phyloP scores from a whole-genome alignment of 2,888 invertebrate genomes.

The Troides aeacus region DNA sequence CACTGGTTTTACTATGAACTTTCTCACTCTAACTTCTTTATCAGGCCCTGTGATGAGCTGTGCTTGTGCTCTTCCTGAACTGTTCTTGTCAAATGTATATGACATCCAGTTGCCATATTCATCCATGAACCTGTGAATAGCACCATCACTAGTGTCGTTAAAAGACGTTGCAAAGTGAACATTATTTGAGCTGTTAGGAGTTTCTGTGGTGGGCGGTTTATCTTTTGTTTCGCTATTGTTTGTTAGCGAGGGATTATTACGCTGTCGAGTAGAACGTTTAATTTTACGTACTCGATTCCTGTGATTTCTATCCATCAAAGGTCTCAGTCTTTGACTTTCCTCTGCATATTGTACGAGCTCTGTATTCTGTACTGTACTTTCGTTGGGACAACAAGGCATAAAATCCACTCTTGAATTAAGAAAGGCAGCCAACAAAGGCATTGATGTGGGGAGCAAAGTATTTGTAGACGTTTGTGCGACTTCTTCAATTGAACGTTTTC shows the following conservation, averaged over 20 bases:
- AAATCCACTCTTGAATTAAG: conserved; percentile 81
- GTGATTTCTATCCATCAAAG: conserved; percentile 74
- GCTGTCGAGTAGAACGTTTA: conserved; percentile 77
- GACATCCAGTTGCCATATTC: conserved; percentile 93
- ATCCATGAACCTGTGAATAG: conserved; percentile 92
- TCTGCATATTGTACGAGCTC: conserved; percentile 54
- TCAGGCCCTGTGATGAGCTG: conserved; percentile 63
- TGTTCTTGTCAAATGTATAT: conserved; percentile 89
- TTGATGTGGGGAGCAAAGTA: conserved; percentile 82
- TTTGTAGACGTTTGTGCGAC: conserved; percentile 83
- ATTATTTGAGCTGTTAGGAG: conserved; percentile 52
- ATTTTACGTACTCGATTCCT: conserved; percentile 77
- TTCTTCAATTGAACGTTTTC: conserved; percentile 79
- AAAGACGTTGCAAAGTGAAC: conserved; percentile 88
- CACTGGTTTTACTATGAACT: conserved; percentile 52
- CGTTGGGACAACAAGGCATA: conserved; percentile 67
- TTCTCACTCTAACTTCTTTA: conserved; percentile 54
- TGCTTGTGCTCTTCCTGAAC: conserved; percentile 75
- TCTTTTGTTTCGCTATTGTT: conserved; percentile 59
- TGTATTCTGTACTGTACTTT: conserved; percentile 44
- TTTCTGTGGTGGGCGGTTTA: conserved; percentile 51
- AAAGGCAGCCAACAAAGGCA: conserved; percentile 83
- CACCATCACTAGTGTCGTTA: conserved; percentile 90
- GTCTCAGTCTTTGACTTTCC: conserved; percentile 62
- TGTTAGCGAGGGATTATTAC: conserved; percentile 61